Conservation (phyloP, 2,888 invertebrate species). For the Cephus sareptanus region DNA sequence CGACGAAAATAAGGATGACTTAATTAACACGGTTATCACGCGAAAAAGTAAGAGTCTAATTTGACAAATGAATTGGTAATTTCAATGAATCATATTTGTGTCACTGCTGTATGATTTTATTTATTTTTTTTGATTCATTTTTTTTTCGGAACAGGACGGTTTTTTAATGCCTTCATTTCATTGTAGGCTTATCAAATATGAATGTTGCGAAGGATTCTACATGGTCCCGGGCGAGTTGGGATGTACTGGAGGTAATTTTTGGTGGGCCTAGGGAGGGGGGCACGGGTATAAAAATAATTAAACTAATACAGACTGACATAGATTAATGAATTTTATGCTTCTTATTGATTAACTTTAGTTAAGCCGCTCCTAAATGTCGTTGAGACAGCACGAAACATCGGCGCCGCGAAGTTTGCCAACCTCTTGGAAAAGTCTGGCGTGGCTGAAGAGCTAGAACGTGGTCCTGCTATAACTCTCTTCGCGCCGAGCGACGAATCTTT, state of each 20-base stretch:
- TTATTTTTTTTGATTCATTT: not conserved
- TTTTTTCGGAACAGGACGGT: not conserved
- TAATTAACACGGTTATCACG: not conserved
- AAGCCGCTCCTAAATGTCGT: slow-evolving; percentile 65
- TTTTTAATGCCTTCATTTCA: not conserved
- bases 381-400: slow-evolving; percentile 64
- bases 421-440: slow-evolving; percentile 63
- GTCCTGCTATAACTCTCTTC: slow-evolving; percentile 67
- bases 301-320: not conserved
- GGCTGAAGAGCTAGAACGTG: slow-evolving; percentile 57
- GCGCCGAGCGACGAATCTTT: slow-evolving; percentile 67
- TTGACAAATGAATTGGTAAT: not conserved
- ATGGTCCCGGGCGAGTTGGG: slow-evolving; percentile 62
- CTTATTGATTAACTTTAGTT: slow-evolving; percentile 46
- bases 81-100: not conserved
- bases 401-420: slow-evolving; percentile 64
- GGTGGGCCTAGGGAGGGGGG: not conserved
- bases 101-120: not conserved
- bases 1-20: not conserved
- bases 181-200: slow-evolving; percentile 63
- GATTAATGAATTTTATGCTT: not conserved
- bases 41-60: not conserved
- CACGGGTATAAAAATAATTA: not conserved
- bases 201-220: slow-evolving; percentile 68
- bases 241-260: slow-evolving; percentile 64